Conservation (phyloP, 2,888 invertebrate species). For the Papilio gigon region DNA sequence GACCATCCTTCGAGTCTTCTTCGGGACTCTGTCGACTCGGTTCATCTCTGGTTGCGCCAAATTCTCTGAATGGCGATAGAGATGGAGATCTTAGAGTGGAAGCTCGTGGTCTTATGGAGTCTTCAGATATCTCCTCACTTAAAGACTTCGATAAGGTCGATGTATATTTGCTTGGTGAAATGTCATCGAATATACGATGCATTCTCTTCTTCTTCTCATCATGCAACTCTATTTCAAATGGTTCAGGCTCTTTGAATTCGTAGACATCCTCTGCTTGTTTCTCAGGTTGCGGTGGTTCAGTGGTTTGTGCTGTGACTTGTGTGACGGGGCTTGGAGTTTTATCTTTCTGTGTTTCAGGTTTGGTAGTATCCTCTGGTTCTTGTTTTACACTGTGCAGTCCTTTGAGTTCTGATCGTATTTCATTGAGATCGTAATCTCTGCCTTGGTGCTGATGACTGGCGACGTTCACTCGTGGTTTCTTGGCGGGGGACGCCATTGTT, state of each 20-base stretch:
- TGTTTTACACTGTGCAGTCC: constrained; percentile 84
- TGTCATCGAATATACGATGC: constrained; percentile 79
- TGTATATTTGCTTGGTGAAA: constrained; percentile 77
- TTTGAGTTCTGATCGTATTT: constrained; percentile 92
- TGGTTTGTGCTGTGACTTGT: constrained; percentile 47
- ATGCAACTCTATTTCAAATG: constrained; percentile 91
- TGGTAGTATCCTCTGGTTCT: constrained; percentile 67
- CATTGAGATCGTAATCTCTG: constrained; percentile 91
- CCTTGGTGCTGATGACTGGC: constrained; percentile 67
- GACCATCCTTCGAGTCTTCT: constrained; percentile 83
- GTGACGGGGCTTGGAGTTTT: constrained; percentile 45
- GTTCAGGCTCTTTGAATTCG: constrained; percentile 94
- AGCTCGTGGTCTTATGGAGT: constrained; percentile 63
- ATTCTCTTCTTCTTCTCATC: constrained; percentile 79
- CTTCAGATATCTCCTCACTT: constrained; percentile 83
- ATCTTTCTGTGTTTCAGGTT: constrained; percentile 66
- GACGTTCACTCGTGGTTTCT: constrained; percentile 63
- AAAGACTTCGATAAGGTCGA: constrained; percentile 73
- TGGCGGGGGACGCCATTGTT: constrained; percentile 64
- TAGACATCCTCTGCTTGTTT: constrained; percentile 87
- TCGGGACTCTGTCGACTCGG: constrained; percentile 84
- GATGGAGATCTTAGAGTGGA: constrained; percentile 70
- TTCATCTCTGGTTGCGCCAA: constrained; percentile 77
- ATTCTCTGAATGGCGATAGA: constrained; percentile 75
- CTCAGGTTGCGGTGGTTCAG: constrained; percentile 60